phyloP scores from a whole-genome alignment of 1,140 invertebrate species.

The Proales similis region DNA sequence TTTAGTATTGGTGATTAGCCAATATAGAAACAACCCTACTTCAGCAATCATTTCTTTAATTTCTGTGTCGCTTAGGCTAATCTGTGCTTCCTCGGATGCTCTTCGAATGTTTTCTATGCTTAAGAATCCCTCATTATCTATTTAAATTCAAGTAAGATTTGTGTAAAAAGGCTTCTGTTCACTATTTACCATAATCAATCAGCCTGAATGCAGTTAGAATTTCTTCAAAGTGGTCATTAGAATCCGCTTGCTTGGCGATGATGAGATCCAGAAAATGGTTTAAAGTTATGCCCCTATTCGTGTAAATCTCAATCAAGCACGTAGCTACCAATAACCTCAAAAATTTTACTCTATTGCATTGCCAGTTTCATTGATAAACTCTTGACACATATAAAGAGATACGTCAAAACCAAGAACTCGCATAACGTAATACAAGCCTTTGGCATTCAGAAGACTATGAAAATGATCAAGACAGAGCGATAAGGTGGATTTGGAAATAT shows the following conservation, averaged over 20 bases:
- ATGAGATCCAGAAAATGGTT: conserved; percentile 50
- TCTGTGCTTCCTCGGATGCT: conserved; percentile 44
- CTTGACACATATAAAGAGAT: conserved; percentile 17
- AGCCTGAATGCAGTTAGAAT: conserved; percentile 50
- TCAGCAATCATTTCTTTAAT: conserved; percentile 50
- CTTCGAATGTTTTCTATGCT: conserved; percentile 45
- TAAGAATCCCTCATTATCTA: conserved; percentile 45
- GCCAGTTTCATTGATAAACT: conserved; percentile 25
- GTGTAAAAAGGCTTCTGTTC: background rate
- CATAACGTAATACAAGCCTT: conserved; percentile 12
- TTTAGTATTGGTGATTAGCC: background rate
- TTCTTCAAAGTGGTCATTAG: conserved; percentile 48
- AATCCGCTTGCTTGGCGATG: conserved; percentile 48
- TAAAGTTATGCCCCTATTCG: conserved; percentile 44
- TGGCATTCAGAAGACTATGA: background rate
- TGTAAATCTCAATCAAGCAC: background rate
- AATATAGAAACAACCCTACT: background rate
- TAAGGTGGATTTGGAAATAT: background rate
- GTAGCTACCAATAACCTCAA: background rate
- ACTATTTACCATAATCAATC: conserved; percentile 48
- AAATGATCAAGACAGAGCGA: background rate
- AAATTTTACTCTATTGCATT: background rate
- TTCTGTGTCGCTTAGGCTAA: conserved; percentile 47
- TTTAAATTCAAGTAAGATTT: background rate
- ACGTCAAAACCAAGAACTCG: conserved; percentile 29